Percentiles rank a stretch among this genome's conserved stretches.
Evolutionary conservation across 1,140 invertebrate genomes (phyloP).

Genomic region (Eumaeus atala): DNA sequence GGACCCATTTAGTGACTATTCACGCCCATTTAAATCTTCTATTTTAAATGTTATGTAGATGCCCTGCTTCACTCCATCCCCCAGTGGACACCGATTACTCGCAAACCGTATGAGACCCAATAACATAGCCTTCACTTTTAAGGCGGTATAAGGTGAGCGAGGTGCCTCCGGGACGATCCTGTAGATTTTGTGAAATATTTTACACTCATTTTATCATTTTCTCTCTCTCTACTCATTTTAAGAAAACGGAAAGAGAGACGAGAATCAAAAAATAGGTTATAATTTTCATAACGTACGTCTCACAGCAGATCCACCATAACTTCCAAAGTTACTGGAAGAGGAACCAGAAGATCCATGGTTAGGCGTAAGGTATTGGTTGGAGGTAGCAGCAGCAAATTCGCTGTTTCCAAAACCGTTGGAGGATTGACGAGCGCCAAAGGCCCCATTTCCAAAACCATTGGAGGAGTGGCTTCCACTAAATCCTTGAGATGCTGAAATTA

Average conservation of each 20-base stretch:
- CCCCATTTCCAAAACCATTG: conserved; percentile 2
- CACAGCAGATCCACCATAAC: conserved; percentile 26
- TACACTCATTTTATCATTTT: no score
- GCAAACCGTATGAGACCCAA: no score
- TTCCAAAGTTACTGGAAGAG: conserved; percentile 17
- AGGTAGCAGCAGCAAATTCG: conserved; percentile 32
- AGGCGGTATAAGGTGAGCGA: not conserved
- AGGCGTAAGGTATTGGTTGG: conserved; percentile 47
- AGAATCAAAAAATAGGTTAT: no score
- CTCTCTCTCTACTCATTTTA: no score
- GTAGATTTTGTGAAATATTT: not conserved
- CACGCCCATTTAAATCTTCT: no score
- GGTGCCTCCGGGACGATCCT: not conserved
- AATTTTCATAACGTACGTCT: conserved; percentile 24
- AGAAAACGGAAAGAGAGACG: no score
- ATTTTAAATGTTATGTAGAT: no score
- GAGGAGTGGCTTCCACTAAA: conserved; percentile 22
- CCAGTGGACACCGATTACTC: no score
- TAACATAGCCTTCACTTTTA: not conserved
- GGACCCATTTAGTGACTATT: no score
- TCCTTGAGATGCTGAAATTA: conserved; percentile 24
- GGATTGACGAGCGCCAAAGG: not conserved
- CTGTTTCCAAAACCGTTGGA: conserved; percentile 23
- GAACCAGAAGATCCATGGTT: conserved; percentile 35
- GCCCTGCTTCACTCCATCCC: no score